Evolutionary conservation across 2,888 invertebrate species (phyloP).

Genomic region (Globia sparganii): DNA sequence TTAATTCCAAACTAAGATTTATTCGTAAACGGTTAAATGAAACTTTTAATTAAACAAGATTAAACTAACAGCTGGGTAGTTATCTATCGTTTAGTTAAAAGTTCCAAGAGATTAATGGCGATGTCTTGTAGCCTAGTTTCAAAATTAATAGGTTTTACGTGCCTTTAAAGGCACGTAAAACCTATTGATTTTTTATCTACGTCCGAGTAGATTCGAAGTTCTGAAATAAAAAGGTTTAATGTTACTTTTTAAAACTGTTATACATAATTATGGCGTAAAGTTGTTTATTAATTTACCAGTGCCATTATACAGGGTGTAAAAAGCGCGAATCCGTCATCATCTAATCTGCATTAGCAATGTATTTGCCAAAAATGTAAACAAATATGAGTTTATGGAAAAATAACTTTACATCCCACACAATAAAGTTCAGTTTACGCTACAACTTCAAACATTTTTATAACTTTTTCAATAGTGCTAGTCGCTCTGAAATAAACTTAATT

Average conservation of each 20-base stretch:
- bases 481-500: too few relatives aligned
- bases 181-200: conserved; percentile 2
- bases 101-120: conserved; percentile 52
- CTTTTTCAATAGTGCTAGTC: too few relatives aligned
- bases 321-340: not conserved
- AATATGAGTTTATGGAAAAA: too few relatives aligned
- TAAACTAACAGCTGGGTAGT: conserved; percentile 52
- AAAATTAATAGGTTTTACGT: too few relatives aligned
- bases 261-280: not conserved
- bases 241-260: not conserved
- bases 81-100: conserved; percentile 53
- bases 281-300: too few relatives aligned
- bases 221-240: not conserved
- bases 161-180: conserved; percentile 14
- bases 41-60: conserved; percentile 59
- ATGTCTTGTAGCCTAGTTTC: conserved; percentile 27
- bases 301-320: not conserved
- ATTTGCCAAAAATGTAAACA: too few relatives aligned
- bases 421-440: too few relatives aligned
- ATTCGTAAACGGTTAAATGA: conserved; percentile 37
- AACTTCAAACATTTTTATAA: too few relatives aligned
- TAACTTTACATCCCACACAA: too few relatives aligned
- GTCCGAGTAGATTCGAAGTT: not conserved
- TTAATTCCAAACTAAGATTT: conserved; percentile 51
- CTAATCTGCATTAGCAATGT: too few relatives aligned